phyloP scores from a whole-genome alignment of 2,888 invertebrate species.

The Aphidoletes aphidimyza region DNA sequence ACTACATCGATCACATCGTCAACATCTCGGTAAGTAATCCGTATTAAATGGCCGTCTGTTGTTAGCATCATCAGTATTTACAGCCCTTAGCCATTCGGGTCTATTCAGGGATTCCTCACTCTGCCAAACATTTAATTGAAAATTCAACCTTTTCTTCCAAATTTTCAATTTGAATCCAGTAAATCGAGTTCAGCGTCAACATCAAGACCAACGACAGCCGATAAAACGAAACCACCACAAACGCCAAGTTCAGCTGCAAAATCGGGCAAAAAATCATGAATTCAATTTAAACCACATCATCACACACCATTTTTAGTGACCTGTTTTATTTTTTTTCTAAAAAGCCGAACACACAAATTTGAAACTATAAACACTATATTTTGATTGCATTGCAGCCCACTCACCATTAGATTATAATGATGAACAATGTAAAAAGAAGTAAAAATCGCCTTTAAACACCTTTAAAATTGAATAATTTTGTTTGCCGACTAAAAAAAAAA shows the following conservation, averaged over 20 bases:
- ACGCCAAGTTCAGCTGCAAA: background rate
- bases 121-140: background rate
- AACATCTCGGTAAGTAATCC: background rate
- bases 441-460: no score
- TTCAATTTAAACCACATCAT: background rate
- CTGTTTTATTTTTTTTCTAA: background rate
- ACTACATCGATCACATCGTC: background rate
- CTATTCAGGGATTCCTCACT: no score
- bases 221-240: slow-evolving; percentile 24
- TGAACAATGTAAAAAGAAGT: no score
- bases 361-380: no score
- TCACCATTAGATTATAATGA: no score
- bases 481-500: background rate
- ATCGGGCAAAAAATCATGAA: background rate
- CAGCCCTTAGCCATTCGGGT: no score
- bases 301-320: slow-evolving; percentile 36
- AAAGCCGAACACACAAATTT: background rate
- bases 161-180: background rate
- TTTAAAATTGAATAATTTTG: no score
- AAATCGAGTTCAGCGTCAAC: background rate
- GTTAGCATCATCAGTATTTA: no score
- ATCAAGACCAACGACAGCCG: background rate
- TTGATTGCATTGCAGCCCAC: no score
- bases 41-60: background rate
- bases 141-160: background rate